These are phyloP conservation scores for Harpegnathos saltator DNA, from an alignment of 1,140 invertebrate genomes.

Conservation along the genomic window DNA sequence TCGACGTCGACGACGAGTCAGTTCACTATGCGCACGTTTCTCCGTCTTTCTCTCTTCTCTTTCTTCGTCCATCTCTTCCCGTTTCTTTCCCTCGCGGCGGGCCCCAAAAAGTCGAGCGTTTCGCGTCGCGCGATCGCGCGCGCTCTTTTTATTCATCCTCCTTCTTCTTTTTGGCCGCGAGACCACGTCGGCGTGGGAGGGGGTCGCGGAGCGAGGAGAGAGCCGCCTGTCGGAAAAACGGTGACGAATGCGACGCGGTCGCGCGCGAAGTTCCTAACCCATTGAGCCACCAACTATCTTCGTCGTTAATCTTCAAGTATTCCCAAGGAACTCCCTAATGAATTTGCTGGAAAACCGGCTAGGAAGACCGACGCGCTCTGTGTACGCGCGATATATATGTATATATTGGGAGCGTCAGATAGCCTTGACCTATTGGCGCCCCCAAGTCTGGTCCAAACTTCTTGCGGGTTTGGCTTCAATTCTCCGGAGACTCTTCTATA, in stretches of 20 bases:
- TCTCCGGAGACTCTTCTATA: conserved; percentile 59
- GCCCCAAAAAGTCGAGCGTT: conserved; percentile 25
- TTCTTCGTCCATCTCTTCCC: not conserved
- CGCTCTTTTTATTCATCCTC: not conserved
- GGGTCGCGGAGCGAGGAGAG: not conserved
- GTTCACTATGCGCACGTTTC: conserved; percentile 9
- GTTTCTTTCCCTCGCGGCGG: not conserved
- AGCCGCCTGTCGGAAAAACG: conserved; percentile 20
- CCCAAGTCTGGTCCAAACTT: conserved; percentile 68
- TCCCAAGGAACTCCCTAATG: conserved; percentile 51
- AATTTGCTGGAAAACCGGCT: conserved; percentile 53
- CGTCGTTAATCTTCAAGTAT: conserved; percentile 59
- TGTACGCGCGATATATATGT: conserved; percentile 37
- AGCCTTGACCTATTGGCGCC: conserved; percentile 72
- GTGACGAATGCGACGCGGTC: conserved; percentile 29
- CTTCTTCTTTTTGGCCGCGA: not conserved
- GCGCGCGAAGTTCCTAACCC: not conserved
- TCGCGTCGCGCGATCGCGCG: not conserved
- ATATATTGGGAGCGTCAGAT: conserved; percentile 56
- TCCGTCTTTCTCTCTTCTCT: not conserved
- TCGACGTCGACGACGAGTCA: conserved; percentile 6
- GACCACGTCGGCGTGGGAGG: conserved; percentile 38
- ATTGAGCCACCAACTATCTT: conserved; percentile 30
- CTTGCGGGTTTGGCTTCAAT: conserved; percentile 68
- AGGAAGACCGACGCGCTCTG: conserved; percentile 28